Evolutionary conservation across 2,797 vertebrate species (phyloP), one percentile per base, ranked within the genome.

Genomic region (Halcyon badia): DNA sequence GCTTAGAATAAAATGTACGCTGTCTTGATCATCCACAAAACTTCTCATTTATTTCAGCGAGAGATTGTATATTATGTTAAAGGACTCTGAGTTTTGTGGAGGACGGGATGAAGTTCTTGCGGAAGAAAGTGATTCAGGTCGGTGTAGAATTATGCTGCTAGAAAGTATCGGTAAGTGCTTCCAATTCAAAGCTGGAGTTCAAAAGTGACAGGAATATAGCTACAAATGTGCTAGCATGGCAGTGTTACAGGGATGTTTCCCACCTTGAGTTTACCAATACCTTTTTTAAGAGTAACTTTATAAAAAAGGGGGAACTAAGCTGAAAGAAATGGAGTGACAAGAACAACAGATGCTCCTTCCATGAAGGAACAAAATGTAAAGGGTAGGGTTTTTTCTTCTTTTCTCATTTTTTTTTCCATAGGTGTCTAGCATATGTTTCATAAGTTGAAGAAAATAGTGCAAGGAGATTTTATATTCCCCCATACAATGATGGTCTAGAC

Each of bases 161-260:
- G 21, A 88, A 95, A 91, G 37, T 75, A 89, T 68, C 57, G 6
- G 0, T 60, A 49, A 73, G 25, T 51, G 31, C 61, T 86, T 68
- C 54, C 82, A 61, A 81, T 30, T 88, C 82, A 92, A 89, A 91
- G 79, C n/a, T 86, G 22, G 64, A 94, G 86, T 95, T 78, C 73
- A 76, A 57, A 91, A 89, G 26, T 86, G 76, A 81, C 72, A 92
- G 44, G 37, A 87, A 48, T 41, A 58, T 46, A 65, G 61, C 21
- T 88, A 54, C 31, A 95, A 51, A 83, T 72, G 33, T n/a, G 21
- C 41, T 87, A 68, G 46, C 28, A 21, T 33, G 75, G 83, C 64
- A 89, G 64, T 90, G 49, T 73, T 71, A 37, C 79, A 89, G 22
- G 52, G 66, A 26, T 75, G 30, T 62, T 91, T 94, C 69, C 89